Evolutionary conservation across 1,140 invertebrate species (phyloP), one percentile per base, ranked within the genome.

Genomic region (Oryzaephilus surinamensis): DNA sequence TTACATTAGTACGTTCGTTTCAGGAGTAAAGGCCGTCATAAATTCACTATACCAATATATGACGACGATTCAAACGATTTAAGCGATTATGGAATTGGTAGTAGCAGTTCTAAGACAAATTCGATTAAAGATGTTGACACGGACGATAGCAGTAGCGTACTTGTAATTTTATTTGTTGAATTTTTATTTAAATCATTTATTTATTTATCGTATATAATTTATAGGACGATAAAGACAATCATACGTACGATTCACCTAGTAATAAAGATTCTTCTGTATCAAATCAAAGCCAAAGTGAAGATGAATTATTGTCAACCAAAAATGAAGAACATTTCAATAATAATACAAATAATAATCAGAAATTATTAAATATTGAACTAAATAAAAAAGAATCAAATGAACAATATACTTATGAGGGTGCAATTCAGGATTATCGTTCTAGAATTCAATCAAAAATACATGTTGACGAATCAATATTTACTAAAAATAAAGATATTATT

Each of bases 371-470:
- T 24, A 10, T 24, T n/a, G 11, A n/a, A n/a, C n/a, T n/a, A n/a
- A 75, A 70, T 50, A 76, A 73, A 26, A 10, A 16, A 11, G 69
- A 72, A 1, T 72, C 76, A 48, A 69, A 71, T 3, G 76, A 81
- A 44, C 84, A 88, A 55, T 89, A 88, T 60, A 87, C 84, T 1
- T 89, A 86, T 58, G 85, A 89, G 59, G 77, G 82, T 45, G 84
- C 84, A 40, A 88, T 88, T 43, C 81, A 85, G 50, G 79, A 79
- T 41, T 88, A 89, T 56, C 81, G 85, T 38, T 82, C 74, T 40
- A 74, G 74, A 52, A 82, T 79, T 40, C 51, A 52, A 46, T 69
- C 69, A 28, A 76, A 66, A 54, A 81, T 51, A 37, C 52, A 58
- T 24, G 32, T 56, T 3, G 52, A 59, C 23, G 51, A 57, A 17